Conservation (phyloP, 1,140 invertebrate species). For the Rhopalosiphum padi region DNA sequence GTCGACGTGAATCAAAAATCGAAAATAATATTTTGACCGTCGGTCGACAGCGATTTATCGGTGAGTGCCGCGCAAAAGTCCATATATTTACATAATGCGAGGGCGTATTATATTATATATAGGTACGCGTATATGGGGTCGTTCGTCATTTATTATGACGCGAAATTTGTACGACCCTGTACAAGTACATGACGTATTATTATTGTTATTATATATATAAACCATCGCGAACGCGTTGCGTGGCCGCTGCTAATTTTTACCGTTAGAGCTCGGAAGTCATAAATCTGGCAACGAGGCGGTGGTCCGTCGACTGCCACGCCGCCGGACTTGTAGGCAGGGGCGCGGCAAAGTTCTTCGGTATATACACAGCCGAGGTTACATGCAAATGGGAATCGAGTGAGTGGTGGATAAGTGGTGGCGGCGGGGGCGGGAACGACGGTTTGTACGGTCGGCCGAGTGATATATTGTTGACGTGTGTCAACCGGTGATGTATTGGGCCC, state of each 20-base stretch:
- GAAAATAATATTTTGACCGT: conserved; percentile 50
- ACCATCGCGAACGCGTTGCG: background rate
- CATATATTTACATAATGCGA: background rate
- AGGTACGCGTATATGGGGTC: background rate
- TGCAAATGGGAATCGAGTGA: conserved; percentile 53
- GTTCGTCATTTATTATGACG: background rate
- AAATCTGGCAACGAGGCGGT: conserved; percentile 23
- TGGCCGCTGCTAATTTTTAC: conserved; percentile 40
- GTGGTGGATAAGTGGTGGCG: background rate
- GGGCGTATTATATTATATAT: too few relatives aligned
- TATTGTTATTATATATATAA: background rate
- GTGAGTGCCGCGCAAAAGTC: background rate
- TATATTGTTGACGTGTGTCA: conserved; percentile 58
- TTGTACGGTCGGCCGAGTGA: conserved; percentile 53
- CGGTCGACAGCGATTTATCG: background rate
- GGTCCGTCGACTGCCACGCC: background rate
- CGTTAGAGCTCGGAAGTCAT: conserved; percentile 38
- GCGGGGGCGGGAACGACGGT: background rate
- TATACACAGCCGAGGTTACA: background rate
- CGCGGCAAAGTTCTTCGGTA: conserved; percentile 17
- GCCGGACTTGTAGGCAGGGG: background rate
- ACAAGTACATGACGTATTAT: background rate
- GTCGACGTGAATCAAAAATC: conserved; percentile 5
- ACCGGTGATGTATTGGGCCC: conserved; percentile 57
- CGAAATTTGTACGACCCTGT: background rate